Base-by-base conservation (phyloP, 1,140 invertebrate genomes). In the Ceratina australensis region DNA sequence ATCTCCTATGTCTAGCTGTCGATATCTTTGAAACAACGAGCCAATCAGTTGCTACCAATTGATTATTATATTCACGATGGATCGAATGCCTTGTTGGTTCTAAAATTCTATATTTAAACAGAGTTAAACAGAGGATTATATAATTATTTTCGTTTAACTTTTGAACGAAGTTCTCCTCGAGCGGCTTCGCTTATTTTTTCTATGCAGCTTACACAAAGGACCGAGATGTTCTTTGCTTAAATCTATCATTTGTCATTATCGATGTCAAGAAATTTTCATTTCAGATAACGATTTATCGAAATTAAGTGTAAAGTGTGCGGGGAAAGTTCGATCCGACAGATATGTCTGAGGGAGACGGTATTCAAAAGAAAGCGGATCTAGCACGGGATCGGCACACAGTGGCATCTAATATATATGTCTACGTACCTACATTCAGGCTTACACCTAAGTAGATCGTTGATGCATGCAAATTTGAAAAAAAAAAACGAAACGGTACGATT, bases 371-470 rank as follows among this genome's bases (percentile, higher is more conserved):
- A 42, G 33, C 33, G 22, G 28, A 16, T 76, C 24, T 80, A 57
- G n/a, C 56, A 57, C 2, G 24, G 74, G 64, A 69, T 68, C 26
- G 50, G 59, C 24, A 79, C 26, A 69, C 33, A 76, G 22, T 65
- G 57, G 65, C 59, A 64, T 71, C 65, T 69, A 75, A 67, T 80
- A 76, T 80, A 80, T 42, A 42, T 8, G 64, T 68, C 63, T 79
- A 80, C 57, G 50, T 76, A 69, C 72, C 56, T 69, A 69, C 73
- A 65, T 80, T 68, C 64, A 80, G 64, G 73, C 78, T 80, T 80
- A 63, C 54, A 76, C 33, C 59, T 77, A 77, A 79, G 72, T 79
- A 79, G 73, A 69, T 80, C 59, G 66, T 76, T 80, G 69, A 76
- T 80, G 78, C 78, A 80, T 80, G 78, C 73, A 68, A 66, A 80